Base-by-base conservation (phyloP, 1,140 invertebrate genomes). In the Platyscapa corneri region DNA sequence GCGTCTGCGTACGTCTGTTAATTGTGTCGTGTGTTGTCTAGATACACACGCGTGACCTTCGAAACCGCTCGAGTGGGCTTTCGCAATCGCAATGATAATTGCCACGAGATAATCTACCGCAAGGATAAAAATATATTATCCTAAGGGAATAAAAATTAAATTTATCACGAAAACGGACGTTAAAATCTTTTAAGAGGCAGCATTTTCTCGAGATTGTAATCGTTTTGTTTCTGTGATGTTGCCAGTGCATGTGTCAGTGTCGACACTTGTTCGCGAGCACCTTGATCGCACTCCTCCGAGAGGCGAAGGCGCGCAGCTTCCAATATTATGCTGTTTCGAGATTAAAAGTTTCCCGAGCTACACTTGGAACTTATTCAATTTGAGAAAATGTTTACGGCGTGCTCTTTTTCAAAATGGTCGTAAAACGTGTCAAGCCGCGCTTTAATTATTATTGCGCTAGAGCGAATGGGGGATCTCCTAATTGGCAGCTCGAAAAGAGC, bases 41-140 rank as follows among this genome's bases (percentile, higher is more conserved):
- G 67, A 79, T 42, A 42, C 60, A 70, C 60, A 70, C 42, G 39
- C n/a, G 10, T 77, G 39, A 83, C 85, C 85, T 86, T 83, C 85
- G 74, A 27, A 53, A 27, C 42, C 18, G 39, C 8, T n/a, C 1
- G 42, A 49, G 64, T 14, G 37, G 3, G 10, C 64, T 86, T 83
- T 86, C 78, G 75, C 85, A 86, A 86, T 83, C 27, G 65, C 49
- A 72, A 20, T 75, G 64, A 86, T 82, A 86, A 83, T 86, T 82
- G 72, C 80, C 82, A 86, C 74, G 42, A 83, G 75, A 86, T 67
- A 75, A 86, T 75, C 85, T 82, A 70, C 14, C 5, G 34, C 30
- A 74, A 75, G 23, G 27, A 67, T 65, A 77, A 81, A 81, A 85
- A 81, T 30, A 70, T 39, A 30, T 53, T 53, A 14, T 53, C n/a